These are phyloP conservation scores for Teleogryllus occipitalis DNA, from an alignment of 1,140 invertebrate genomes.

Conservation along the genomic window DNA sequence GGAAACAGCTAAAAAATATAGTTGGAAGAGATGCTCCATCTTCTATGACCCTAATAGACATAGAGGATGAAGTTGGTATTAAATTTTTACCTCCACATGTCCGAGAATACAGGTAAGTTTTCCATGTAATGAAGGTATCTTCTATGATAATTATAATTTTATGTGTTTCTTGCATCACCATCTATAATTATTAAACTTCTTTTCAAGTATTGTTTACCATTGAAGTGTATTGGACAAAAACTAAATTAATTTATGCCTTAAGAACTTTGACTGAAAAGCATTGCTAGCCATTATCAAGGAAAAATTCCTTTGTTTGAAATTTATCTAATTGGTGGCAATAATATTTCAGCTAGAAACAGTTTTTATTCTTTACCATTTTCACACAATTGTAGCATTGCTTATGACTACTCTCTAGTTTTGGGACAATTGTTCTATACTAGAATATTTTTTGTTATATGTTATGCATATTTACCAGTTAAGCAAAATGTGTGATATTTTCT, in stretches of 20 bases:
- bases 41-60: slow-evolving; percentile 17
- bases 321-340: too few species aligned
- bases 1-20: slow-evolving; percentile 23
- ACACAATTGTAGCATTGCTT: too few species aligned
- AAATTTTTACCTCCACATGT: slow-evolving; percentile 23
- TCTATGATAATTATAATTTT: not conserved
- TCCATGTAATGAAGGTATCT: not conserved
- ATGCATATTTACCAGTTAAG: not conserved
- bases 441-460: not conserved
- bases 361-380: too few species aligned
- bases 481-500: not conserved
- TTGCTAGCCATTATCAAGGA: too few species aligned
- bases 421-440: not conserved
- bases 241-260: too few species aligned
- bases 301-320: too few species aligned
- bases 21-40: slow-evolving; percentile 18
- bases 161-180: not conserved
- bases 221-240: too few species aligned
- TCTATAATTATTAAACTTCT: not conserved
- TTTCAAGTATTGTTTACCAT: too few species aligned
- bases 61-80: slow-evolving; percentile 6
- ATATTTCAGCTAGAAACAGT: too few species aligned
- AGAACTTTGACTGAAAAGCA: too few species aligned
- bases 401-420: not conserved
- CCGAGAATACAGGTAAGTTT: slow-evolving; percentile 24